Percentiles rank a stretch among this genome's conserved stretches.
Conservation (phyloP, 1,140 invertebrate species). For the Camponotus vicinus region DNA sequence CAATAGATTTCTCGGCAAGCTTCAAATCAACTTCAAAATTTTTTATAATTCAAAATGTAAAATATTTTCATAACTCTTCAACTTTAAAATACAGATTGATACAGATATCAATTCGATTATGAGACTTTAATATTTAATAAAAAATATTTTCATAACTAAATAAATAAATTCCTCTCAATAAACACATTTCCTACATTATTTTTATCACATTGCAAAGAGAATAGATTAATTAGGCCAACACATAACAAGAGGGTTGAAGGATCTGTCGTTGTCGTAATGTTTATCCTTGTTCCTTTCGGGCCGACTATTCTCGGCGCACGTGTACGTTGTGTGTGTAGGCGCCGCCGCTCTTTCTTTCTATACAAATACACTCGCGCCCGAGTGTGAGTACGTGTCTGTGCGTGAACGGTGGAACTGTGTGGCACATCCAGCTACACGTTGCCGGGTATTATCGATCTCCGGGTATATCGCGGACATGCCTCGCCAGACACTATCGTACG, state of each 20-base stretch:
- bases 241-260: slow-evolving; percentile 25
- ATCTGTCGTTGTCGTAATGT: slow-evolving; percentile 29
- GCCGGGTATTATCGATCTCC: slow-evolving; percentile 76
- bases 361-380: neutral
- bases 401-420: neutral
- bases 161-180: neutral
- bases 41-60: neutral
- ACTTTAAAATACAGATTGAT: neutral
- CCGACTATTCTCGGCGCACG: slow-evolving; percentile 43
- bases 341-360: slow-evolving; percentile 8
- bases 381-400: neutral
- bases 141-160: slow-evolving; percentile 13
- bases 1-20: neutral
- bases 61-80: neutral
- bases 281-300: slow-evolving; percentile 60
- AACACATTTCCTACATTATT: neutral
- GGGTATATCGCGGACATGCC: slow-evolving; percentile 75
- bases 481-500: slow-evolving; percentile 63
- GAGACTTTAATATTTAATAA: neutral
- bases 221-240: slow-evolving; percentile 9
- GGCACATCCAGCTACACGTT: slow-evolving; percentile 55
- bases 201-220: neutral
- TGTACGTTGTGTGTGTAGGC: neutral
- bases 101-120: neutral
- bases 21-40: neutral